phyloP scores from a whole-genome alignment of 2,888 invertebrate species.

The Luperina nickerlii region DNA sequence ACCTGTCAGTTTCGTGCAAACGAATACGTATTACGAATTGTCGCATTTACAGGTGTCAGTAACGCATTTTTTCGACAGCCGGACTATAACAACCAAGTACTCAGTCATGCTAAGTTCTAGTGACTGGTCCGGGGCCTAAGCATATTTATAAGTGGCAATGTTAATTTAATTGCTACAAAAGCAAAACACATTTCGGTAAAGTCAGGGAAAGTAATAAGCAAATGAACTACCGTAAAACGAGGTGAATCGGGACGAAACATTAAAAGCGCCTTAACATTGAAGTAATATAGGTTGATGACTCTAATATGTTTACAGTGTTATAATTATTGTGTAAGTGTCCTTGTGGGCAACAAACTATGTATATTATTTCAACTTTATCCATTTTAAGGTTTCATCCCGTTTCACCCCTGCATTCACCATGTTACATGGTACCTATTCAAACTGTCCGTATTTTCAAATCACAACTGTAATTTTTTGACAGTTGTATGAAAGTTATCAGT shows the following conservation, averaged over 20 bases:
- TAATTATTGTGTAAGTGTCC: too few relatives aligned
- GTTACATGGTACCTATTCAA: not conserved
- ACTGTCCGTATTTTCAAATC: not conserved
- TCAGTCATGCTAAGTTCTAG: not conserved
- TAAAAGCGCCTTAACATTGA: too few relatives aligned
- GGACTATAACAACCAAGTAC: not conserved
- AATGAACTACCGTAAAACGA: not conserved
- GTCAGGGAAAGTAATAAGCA: not conserved
- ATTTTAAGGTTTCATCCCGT: too few relatives aligned
- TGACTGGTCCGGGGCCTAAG: not conserved
- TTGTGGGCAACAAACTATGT: too few relatives aligned
- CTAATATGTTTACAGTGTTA: too few relatives aligned
- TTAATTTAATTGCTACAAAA: not conserved
- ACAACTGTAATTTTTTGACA: not conserved
- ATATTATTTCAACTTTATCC: too few relatives aligned
- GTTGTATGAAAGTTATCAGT: not conserved
- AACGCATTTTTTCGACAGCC: not conserved
- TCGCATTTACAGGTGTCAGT: not conserved
- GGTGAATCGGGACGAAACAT: too few relatives aligned
- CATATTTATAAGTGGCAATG: not conserved
- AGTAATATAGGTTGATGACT: too few relatives aligned
- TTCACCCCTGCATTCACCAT: too few relatives aligned
- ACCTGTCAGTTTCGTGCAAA: not conserved
- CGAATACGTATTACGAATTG: not conserved
- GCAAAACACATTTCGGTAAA: not conserved